Evolutionary conservation across 2,888 invertebrate species (phyloP).

Genomic region (Nasonia oneida): DNA sequence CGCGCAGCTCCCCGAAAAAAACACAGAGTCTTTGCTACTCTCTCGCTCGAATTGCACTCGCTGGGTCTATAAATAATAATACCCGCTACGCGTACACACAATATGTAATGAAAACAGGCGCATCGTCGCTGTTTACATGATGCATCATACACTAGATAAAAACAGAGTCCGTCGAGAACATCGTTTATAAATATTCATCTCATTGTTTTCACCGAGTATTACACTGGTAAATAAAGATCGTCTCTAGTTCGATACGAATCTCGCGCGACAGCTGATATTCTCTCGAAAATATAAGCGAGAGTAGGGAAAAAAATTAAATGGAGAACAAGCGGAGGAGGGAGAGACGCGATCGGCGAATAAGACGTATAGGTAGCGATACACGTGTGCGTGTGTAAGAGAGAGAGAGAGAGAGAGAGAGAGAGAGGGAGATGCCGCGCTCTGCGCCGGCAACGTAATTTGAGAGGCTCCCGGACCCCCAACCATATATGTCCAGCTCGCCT

Average conservation of each 20-base stretch:
- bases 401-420: conserved; percentile 33
- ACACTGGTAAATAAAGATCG: too few relatives aligned
- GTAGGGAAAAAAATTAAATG: conserved; percentile 44
- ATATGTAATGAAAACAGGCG: not conserved
- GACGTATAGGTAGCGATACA: conserved; percentile 9
- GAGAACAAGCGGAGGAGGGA: conserved; percentile 41
- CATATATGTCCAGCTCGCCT: conserved; percentile 78
- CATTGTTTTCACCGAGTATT: not conserved
- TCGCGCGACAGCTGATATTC: conserved; percentile 37
- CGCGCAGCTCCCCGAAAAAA: not conserved
- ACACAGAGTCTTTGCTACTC: not conserved
- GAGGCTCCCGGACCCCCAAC: conserved; percentile 76
- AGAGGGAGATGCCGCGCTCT: conserved; percentile 41
- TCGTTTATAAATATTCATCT: conserved; percentile 27
- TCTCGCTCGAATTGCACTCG: not conserved
- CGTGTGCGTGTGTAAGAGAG: conserved; percentile 13
- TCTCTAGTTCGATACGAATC: not conserved
- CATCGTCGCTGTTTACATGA: not conserved
- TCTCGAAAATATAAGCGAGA: not conserved
- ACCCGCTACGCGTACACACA: not conserved
- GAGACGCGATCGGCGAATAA: conserved; percentile 7
- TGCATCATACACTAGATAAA: not conserved
- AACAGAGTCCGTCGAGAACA: not conserved
- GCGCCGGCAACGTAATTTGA: conserved; percentile 77
- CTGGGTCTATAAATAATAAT: not conserved